Conservation (phyloP, 2,797 vertebrate genomes). For the Limnodromus scolopaceus region DNA sequence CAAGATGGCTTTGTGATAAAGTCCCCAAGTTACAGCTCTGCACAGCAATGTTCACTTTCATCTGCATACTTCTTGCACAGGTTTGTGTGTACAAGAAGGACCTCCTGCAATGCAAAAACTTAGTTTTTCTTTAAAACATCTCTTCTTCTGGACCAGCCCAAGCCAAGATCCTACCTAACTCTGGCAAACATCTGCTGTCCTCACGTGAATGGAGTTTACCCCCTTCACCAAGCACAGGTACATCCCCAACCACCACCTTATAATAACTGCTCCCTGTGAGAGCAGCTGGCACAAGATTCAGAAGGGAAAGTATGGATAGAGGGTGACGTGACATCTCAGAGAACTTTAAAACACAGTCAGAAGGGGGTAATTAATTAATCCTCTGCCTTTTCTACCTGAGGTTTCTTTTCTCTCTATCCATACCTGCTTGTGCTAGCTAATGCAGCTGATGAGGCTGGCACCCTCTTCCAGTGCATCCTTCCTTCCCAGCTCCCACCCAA, state of each 20-base stretch:
- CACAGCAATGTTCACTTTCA: neutral
- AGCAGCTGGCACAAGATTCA: neutral
- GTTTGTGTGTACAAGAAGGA: neutral
- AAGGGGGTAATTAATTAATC: neutral
- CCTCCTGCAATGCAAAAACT: neutral
- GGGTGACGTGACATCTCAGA: neutral
- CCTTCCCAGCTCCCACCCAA: slow-evolving; percentile 8
- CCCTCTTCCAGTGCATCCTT: neutral
- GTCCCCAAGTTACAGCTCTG: neutral
- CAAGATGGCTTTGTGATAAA: neutral
- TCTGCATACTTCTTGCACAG: neutral
- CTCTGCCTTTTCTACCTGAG: neutral
- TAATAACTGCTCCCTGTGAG: neutral
- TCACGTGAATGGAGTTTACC: neutral
- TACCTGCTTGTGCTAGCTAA: neutral
- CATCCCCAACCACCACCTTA: neutral
- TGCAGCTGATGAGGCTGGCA: neutral
- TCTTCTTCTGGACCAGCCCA: neutral
- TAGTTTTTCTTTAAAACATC: neutral
- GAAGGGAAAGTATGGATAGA: neutral
- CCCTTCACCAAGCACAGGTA: neutral
- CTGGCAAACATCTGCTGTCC: neutral
- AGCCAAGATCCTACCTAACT: neutral
- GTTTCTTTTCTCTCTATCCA: neutral
- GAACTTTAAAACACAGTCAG: neutral